Percentiles rank a stretch among this genome's conserved stretches.
These are phyloP conservation scores for Acanthurus tractus DNA, from an alignment of 2,797 vertebrate species.

Conservation along the genomic window DNA sequence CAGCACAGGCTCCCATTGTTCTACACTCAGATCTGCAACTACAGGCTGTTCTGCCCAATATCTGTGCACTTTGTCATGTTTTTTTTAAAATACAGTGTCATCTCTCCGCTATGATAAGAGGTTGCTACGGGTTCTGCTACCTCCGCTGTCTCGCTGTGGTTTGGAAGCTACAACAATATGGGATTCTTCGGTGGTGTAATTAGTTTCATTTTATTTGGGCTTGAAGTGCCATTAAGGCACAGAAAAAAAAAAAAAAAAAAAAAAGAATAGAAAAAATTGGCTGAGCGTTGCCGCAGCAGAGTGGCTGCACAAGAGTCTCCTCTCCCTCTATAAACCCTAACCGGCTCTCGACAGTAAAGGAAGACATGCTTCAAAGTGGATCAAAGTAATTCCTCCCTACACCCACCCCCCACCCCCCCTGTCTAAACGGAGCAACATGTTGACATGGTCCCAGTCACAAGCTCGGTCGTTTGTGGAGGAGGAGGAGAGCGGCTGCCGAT, in stretches of 20 bases:
- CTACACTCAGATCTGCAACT: conserved; percentile 65
- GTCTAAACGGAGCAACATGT: conserved; percentile 66
- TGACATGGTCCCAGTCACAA: conserved; percentile 71
- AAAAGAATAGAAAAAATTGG: neutral
- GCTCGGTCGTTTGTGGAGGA: conserved; percentile 58
- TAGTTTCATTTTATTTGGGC: conserved; percentile 22
- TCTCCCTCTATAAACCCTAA: conserved; percentile 30
- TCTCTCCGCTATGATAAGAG: conserved; percentile 42
- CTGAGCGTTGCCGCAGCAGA: neutral
- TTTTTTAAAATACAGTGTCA: conserved; percentile 60
- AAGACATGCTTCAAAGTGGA: conserved; percentile 73
- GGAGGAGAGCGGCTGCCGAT: conserved; percentile 60
- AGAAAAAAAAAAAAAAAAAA: neutral
- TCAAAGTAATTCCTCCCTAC: conserved; percentile 65
- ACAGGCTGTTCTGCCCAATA: conserved; percentile 62
- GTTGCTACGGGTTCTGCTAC: conserved; percentile 14
- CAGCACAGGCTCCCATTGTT: conserved; percentile 81
- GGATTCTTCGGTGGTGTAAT: conserved; percentile 31
- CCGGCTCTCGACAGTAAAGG: conserved; percentile 60
- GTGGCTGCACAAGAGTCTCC: conserved; percentile 21
- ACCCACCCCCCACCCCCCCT: neutral
- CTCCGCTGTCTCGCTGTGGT: conserved; percentile 28
- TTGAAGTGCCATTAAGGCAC: conserved; percentile 10
- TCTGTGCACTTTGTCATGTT: conserved; percentile 72
- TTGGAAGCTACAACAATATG: neutral